phyloP scores from a whole-genome alignment of 2,888 invertebrate genomes.

The Esperia sulphurella region DNA sequence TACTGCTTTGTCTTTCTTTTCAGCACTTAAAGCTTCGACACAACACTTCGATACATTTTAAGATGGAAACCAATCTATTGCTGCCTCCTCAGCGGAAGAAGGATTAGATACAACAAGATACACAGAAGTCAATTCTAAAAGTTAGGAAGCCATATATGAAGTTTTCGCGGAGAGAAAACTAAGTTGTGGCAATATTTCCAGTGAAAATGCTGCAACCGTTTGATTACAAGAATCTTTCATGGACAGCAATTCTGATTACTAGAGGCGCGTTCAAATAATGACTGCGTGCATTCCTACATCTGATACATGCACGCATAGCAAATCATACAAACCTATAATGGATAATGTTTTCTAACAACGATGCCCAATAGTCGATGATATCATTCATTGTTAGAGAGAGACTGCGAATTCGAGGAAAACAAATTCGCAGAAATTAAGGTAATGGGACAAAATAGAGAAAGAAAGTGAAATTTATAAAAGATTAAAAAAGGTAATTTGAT shows the following conservation, averaged over 20 bases:
- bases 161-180: neutral
- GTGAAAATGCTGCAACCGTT: neutral
- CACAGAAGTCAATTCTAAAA: neutral
- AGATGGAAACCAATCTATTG: too few relatives aligned
- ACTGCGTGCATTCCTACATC: conserved; percentile 5
- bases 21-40: too few relatives aligned
- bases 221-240: neutral
- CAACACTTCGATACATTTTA: too few relatives aligned
- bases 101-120: too few relatives aligned
- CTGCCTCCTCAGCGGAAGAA: too few relatives aligned
- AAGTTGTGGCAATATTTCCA: neutral
- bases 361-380: neutral
- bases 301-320: conserved; percentile 1
- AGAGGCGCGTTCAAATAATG: neutral
- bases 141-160: neutral
- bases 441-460: too few relatives aligned
- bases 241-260: neutral
- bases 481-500: too few relatives aligned
- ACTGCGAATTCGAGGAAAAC: neutral
- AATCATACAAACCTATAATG: conserved; percentile 6
- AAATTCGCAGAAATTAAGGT: too few relatives aligned
- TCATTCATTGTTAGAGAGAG: neutral
- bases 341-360: neutral
- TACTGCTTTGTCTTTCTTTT: too few relatives aligned
- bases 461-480: too few relatives aligned